These are phyloP conservation scores for Nebria brevicollis DNA, from an alignment of 2,888 invertebrate genomes.

Conservation along the genomic window DNA sequence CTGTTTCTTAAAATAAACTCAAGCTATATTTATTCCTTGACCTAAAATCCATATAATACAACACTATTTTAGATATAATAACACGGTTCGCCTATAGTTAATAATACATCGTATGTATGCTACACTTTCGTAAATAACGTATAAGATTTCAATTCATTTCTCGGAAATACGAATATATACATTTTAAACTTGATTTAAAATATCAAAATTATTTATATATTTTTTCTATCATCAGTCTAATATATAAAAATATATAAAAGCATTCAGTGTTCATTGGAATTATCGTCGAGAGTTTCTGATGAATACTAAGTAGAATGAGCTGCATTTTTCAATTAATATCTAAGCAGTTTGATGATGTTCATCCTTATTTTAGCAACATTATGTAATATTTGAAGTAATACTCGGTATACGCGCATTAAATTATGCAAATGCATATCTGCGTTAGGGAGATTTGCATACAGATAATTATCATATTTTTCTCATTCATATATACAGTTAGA, in stretches of 20 bases:
- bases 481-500: background rate
- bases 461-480: background rate
- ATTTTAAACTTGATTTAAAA: too few species aligned
- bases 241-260: too few species aligned
- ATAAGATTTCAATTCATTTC: background rate
- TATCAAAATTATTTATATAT: too few species aligned
- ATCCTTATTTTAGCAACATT: background rate
- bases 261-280: background rate
- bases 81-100: background rate
- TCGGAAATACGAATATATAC: background rate
- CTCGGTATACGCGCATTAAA: background rate
- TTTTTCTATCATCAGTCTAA: too few species aligned
- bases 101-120: background rate
- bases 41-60: background rate
- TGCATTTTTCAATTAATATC: constrained; percentile 3
- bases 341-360: constrained; percentile 3
- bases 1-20: background rate
- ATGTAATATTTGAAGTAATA: background rate
- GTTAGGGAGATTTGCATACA: background rate
- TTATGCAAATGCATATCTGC: background rate
- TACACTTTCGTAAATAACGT: background rate
- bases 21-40: background rate
- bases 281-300: background rate
- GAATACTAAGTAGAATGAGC: constrained; percentile 2
- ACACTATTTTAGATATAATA: background rate